These are phyloP conservation scores for Puffinus mauretanicus DNA, from an alignment of 2,113 vertebrate species.

Conservation along the genomic window DNA sequence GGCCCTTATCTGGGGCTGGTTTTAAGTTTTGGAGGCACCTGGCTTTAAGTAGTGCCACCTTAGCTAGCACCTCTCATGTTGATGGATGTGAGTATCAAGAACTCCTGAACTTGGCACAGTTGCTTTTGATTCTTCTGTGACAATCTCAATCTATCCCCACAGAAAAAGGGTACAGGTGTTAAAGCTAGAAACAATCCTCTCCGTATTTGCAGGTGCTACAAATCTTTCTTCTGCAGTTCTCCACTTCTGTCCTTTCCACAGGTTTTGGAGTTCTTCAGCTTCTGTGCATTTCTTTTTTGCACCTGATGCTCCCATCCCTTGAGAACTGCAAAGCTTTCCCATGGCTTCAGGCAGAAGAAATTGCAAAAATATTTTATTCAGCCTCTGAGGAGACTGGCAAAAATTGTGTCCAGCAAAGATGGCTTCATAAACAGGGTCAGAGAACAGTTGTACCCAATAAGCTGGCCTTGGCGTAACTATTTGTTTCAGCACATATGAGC, in stretches of 20 bases:
- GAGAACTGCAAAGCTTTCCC: background rate
- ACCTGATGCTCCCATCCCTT: background rate
- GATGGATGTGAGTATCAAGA: background rate
- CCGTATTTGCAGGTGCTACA: background rate
- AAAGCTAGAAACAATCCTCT: background rate
- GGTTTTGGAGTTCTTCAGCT: accelerated
- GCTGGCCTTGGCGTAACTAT: background rate
- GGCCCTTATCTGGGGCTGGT: background rate
- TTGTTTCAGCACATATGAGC: background rate
- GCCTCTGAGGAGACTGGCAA: background rate
- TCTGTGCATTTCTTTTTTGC: background rate
- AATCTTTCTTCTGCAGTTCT: background rate
- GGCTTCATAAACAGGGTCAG: background rate
- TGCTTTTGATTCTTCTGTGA: background rate
- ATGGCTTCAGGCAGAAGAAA: background rate
- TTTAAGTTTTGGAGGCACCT: background rate
- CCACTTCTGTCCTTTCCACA: background rate
- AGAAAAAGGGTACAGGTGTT: background rate
- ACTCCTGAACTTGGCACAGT: background rate
- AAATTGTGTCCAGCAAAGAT: background rate
- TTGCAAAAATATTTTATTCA: background rate
- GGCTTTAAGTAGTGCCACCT: background rate
- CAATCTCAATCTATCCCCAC: background rate
- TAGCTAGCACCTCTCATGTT: background rate
- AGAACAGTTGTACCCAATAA: background rate